Conservation (phyloP, 2,113 vertebrate genomes). For the Pogona vitticeps region DNA sequence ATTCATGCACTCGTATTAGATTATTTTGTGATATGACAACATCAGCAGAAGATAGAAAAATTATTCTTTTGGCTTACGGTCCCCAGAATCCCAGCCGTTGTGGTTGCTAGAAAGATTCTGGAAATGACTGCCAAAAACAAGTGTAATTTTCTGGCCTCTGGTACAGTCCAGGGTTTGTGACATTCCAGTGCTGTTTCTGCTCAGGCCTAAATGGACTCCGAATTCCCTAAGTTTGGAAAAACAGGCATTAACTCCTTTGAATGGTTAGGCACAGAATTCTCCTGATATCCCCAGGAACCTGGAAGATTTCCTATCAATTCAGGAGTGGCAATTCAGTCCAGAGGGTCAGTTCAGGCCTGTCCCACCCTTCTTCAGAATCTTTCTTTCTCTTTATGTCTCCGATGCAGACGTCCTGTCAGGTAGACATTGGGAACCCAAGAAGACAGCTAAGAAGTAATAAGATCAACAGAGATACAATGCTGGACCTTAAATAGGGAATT, state of each 20-base stretch:
- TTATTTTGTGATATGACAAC: not conserved
- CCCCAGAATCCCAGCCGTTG: too few relatives aligned
- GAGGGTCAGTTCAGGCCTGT: too few relatives aligned
- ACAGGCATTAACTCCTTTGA: not conserved
- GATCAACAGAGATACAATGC: conserved; percentile 4
- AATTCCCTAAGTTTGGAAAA: not conserved
- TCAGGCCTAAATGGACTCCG: not conserved
- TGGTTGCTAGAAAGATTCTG: too few relatives aligned
- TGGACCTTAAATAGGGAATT: conserved; percentile 21
- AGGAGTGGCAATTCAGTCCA: not conserved
- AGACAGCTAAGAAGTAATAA: conserved; percentile 10
- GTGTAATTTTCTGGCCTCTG: too few relatives aligned
- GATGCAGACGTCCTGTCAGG: not conserved
- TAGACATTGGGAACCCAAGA: not conserved
- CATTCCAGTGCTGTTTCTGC: too few relatives aligned
- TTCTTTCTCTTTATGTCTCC: not conserved
- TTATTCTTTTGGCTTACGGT: too few relatives aligned
- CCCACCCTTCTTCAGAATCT: not conserved
- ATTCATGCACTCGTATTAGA: conserved; percentile 30
- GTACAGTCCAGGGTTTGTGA: not conserved
- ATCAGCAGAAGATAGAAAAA: too few relatives aligned
- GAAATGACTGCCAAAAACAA: too few relatives aligned
- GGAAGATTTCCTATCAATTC: not conserved
- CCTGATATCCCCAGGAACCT: not conserved
- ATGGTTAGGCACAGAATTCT: too few relatives aligned